Evolutionary conservation across 2,113 vertebrate genomes (phyloP).

Genomic region (Setophaga kirtlandii): DNA sequence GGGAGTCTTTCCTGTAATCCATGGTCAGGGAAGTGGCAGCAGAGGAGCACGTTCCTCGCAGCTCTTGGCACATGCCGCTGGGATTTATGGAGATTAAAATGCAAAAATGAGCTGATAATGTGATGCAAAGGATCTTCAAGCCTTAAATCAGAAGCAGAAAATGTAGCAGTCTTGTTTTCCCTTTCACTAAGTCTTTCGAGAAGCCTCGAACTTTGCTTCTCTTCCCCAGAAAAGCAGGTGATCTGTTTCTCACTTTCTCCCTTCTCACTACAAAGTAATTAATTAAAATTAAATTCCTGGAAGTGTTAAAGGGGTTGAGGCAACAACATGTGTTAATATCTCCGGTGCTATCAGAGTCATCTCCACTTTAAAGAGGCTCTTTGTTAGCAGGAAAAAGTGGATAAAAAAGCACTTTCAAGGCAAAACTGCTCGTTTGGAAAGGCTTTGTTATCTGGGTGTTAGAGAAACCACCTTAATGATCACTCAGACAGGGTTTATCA

Average conservation of each 20-base stretch:
- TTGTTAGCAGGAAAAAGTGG: neutral
- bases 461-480: neutral
- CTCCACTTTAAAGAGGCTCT: neutral
- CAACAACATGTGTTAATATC: constrained; percentile 12
- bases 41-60: neutral
- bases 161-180: neutral
- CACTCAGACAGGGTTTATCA: neutral
- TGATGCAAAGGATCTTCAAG: neutral
- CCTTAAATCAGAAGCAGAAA: neutral
- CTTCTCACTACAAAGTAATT: neutral
- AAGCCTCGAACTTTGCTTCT: neutral
- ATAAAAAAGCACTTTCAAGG: neutral
- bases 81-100: constrained; percentile 37
- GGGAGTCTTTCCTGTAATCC: neutral
- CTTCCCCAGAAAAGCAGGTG: neutral
- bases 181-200: neutral
- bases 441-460: neutral
- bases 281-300: constrained; percentile 35
- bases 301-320: constrained; percentile 1
- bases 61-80: neutral
- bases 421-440: neutral
- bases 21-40: neutral
- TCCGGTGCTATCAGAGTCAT: constrained; percentile 14
- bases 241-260: neutral
- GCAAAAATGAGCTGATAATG: constrained; percentile 14